These are phyloP conservation scores for Eurytemora carolleeae DNA, from an alignment of 1,140 invertebrate species.

Conservation along the genomic window DNA sequence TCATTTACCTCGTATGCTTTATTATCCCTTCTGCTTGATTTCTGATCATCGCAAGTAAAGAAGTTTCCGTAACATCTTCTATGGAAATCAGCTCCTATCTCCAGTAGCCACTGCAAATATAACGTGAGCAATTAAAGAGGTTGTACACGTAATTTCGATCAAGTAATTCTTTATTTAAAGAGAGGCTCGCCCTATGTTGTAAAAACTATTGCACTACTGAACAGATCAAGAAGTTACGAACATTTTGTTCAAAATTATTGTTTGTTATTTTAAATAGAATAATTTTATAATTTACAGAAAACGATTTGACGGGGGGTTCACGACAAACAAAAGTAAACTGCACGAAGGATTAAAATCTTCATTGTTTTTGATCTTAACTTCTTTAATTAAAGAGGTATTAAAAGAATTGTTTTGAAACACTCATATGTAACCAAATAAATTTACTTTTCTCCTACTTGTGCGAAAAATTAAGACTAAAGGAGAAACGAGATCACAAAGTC, in stretches of 20 bases:
- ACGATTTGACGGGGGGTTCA: too few relatives aligned
- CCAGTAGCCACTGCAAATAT: slow-evolving; percentile 48
- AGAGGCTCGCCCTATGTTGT: background rate
- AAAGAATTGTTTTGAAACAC: too few relatives aligned
- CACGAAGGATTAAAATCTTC: too few relatives aligned
- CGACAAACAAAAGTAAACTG: too few relatives aligned
- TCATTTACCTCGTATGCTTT: slow-evolving; percentile 64
- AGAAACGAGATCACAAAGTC: too few relatives aligned
- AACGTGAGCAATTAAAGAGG: too few relatives aligned
- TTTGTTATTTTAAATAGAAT: background rate
- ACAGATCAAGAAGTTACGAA: slow-evolving; percentile 86
- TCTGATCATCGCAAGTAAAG: slow-evolving; percentile 94
- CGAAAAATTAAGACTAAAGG: too few relatives aligned
- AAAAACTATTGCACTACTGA: slow-evolving; percentile 58
- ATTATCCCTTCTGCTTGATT: slow-evolving; percentile 60
- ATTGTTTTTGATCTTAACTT: too few relatives aligned
- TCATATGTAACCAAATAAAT: too few relatives aligned
- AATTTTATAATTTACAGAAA: too few relatives aligned
- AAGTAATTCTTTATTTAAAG: background rate
- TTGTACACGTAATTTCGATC: background rate
- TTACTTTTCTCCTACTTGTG: too few relatives aligned
- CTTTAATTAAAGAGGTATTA: too few relatives aligned
- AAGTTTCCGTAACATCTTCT: slow-evolving; percentile 82
- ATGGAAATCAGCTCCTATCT: slow-evolving; percentile 71
- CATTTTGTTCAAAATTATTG: slow-evolving; percentile 72